Conservation (phyloP, 2,113 vertebrate species). For the Mirza zaza region DNA sequence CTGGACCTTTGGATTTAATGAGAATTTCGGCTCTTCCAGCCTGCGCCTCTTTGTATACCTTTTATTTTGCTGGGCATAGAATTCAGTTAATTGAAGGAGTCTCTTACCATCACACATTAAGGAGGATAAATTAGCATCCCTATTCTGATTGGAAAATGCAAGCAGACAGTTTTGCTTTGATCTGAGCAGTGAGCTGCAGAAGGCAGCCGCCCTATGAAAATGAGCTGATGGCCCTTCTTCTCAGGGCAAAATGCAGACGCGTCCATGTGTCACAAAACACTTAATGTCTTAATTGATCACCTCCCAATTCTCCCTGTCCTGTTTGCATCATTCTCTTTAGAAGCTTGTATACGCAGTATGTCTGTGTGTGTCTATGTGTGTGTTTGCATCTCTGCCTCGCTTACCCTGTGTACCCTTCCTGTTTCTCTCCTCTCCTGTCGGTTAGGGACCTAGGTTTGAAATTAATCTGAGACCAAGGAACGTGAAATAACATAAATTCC, state of each 20-base stretch:
- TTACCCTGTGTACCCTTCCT: neutral
- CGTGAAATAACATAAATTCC: neutral
- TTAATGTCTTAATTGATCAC: slow-evolving; percentile 99
- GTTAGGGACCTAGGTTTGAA: slow-evolving; percentile 46
- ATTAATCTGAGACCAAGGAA: neutral
- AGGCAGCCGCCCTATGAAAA: slow-evolving; percentile 93
- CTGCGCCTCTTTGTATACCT: slow-evolving; percentile 91
- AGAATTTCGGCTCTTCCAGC: slow-evolving; percentile 92
- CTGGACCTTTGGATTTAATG: slow-evolving; percentile 96
- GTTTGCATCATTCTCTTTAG: slow-evolving; percentile 54
- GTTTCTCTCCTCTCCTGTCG: neutral
- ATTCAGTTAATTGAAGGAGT: slow-evolving; percentile 99
- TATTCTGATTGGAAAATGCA: slow-evolving; percentile 92
- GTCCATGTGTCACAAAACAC: slow-evolving; percentile 94
- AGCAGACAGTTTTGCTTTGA: slow-evolving; percentile 93
- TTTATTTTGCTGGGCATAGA: slow-evolving; percentile 92
- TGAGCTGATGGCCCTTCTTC: slow-evolving; percentile 98
- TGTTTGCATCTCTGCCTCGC: neutral
- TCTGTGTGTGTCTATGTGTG: neutral
- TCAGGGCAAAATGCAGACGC: slow-evolving; percentile 93
- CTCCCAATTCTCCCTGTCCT: slow-evolving; percentile 86
- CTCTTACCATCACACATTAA: slow-evolving; percentile 96
- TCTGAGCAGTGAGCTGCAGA: slow-evolving; percentile 91
- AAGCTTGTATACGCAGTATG: rapidly evolving
- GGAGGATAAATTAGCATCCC: slow-evolving; percentile 97